Evolutionary conservation across 2,888 invertebrate genomes (phyloP), one percentile per base, ranked within the genome.

Genomic region (Papilio elwesi): DNA sequence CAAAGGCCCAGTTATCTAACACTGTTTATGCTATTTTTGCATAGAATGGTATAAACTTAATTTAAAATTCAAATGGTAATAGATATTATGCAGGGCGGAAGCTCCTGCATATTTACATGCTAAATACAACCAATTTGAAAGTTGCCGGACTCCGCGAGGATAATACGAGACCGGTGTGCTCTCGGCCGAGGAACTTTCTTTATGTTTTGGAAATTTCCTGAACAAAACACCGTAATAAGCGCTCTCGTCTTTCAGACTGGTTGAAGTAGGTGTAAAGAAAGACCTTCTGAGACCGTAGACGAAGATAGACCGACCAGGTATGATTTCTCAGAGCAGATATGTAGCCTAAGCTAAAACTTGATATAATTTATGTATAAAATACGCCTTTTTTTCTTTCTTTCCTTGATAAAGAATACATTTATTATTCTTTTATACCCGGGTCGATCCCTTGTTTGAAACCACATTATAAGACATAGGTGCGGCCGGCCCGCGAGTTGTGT

Each of bases 61-160:
- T 59, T 59, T 59, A 59, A 59, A 59, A 59, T 59, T 59, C 57
- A 59, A 59, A 59, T 59, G 9, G 38, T 38, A 38, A 38, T n/a
- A 8, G 13, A 59, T n/a, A 59, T 59, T 38, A 59, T 59, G 57
- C 38, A 13, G 9, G 57, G 57, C 57, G 57, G 57, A 59, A 59
- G 57, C 57, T 38, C n/a, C 36, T 36, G 57, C 57, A 59, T 59
- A 59, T 59, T 59, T 59, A 59, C 57, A 59, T 59, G 57, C 57
- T 59, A 59, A 59, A 59, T 59, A 59, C 57, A 59, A 59, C 57
- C 57, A 59, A 59, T 59, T 59, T 59, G 38, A 59, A 59, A 59
- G 57, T 59, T 12, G 38, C 36, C 57, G 57, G 57, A 59, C 36
- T 59, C 36, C 38, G 57, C 57, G 36, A 8, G 36, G 38, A 13